Evolutionary conservation across 2,797 vertebrate species (phyloP).

Genomic region (Chaetophractus vellerosus): DNA sequence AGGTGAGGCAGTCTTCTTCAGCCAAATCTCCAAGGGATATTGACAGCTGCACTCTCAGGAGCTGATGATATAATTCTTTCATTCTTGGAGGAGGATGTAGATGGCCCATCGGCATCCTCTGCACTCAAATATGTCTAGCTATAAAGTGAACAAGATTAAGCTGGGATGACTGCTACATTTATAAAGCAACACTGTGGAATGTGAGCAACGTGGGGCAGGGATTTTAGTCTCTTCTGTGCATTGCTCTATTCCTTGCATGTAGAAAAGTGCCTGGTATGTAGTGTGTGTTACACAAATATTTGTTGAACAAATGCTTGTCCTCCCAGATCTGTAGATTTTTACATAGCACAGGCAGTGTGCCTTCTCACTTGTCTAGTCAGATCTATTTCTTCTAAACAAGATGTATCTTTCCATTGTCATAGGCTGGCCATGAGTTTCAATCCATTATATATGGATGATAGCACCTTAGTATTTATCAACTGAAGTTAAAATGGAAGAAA

Average conservation of each 20-base stretch:
- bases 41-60: neutral
- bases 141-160: neutral
- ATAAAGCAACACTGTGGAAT: neutral
- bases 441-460: neutral
- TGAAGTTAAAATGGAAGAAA: conserved; percentile 17
- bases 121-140: neutral
- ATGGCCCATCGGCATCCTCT: neutral
- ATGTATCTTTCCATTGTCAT: neutral
- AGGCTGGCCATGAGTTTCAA: neutral
- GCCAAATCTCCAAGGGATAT: neutral
- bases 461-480: neutral
- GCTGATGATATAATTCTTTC: neutral
- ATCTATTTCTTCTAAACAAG: neutral
- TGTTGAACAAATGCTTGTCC: neutral
- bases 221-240: neutral
- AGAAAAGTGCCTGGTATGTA: too few relatives aligned
- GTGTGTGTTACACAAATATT: neutral
- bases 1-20: neutral
- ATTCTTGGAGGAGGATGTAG: neutral
- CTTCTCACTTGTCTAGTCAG: neutral
- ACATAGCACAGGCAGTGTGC: neutral
- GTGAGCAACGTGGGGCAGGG: too few relatives aligned
- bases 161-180: neutral
- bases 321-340: neutral
- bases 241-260: neutral